phyloP scores from a whole-genome alignment of 2,797 vertebrate genomes.

The Erethizon dorsatum region DNA sequence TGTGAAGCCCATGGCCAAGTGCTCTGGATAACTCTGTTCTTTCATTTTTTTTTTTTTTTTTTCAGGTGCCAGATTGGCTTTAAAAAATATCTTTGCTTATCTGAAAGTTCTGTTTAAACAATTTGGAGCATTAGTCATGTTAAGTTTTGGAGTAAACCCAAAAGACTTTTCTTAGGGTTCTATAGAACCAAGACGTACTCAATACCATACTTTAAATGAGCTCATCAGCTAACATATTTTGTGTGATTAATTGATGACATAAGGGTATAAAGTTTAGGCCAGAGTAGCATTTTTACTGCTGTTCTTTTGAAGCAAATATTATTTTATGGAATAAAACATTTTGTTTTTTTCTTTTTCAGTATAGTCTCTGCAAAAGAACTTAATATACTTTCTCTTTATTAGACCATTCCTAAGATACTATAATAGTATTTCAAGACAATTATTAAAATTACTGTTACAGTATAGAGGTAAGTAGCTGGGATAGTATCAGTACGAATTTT shows the following conservation, averaged over 20 bases:
- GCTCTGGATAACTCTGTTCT: background rate
- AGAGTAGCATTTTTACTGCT: background rate
- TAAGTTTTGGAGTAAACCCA: slow-evolving; percentile 1
- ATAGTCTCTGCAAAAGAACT: slow-evolving; percentile 55
- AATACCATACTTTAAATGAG: background rate
- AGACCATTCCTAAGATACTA: slow-evolving; percentile 3
- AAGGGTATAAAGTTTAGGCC: background rate
- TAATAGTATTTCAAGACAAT: slow-evolving; percentile 24
- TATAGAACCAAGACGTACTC: background rate
- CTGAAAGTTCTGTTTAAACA: slow-evolving; percentile 54
- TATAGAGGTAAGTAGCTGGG: background rate
- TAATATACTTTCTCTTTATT: slow-evolving; percentile 48
- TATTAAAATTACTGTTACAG: background rate
- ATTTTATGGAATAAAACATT: slow-evolving; percentile 21
- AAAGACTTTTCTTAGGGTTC: slow-evolving; percentile 4
- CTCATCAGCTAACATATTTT: background rate
- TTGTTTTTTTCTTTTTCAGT: background rate
- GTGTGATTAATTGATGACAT: background rate
- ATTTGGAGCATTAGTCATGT: background rate
- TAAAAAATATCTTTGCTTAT: slow-evolving; percentile 3
- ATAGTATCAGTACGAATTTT: background rate
- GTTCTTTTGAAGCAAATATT: background rate
- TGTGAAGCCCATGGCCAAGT: background rate
- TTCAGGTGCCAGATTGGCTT: background rate
- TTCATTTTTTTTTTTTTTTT: background rate